Conservation (phyloP, 2,888 invertebrate genomes). For the Dione vanillae region DNA sequence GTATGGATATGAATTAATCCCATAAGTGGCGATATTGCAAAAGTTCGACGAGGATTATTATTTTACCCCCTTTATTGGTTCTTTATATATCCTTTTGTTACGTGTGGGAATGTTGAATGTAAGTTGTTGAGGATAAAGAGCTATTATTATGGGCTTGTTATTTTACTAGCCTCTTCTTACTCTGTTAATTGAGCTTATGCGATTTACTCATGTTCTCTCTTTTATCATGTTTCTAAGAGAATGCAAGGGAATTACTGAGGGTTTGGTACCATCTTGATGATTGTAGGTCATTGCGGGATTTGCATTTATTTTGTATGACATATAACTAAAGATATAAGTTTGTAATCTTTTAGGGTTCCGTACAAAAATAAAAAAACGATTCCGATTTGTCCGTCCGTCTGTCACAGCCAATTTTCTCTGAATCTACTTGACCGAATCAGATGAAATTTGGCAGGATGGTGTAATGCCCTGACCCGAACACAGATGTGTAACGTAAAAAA, state of each 20-base stretch:
- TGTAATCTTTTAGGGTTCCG: too few relatives aligned
- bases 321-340: too few relatives aligned
- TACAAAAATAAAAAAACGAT: too few relatives aligned
- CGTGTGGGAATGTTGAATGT: slow-evolving; percentile 45
- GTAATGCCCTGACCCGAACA: too few relatives aligned
- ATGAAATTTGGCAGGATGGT: too few relatives aligned
- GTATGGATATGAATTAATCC: slow-evolving; percentile 65
- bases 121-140: slow-evolving; percentile 47
- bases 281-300: too few relatives aligned
- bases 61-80: slow-evolving; percentile 58
- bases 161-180: slow-evolving; percentile 33
- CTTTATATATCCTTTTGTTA: slow-evolving; percentile 50
- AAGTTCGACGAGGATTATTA: slow-evolving; percentile 58
- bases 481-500: too few relatives aligned
- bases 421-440: too few relatives aligned
- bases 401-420: too few relatives aligned
- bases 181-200: not conserved
- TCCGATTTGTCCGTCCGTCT: too few relatives aligned
- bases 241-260: too few relatives aligned
- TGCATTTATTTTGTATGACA: too few relatives aligned
- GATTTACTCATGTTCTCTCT: not conserved
- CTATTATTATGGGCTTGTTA: slow-evolving; percentile 41
- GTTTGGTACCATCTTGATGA: not conserved
- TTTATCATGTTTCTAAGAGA: not conserved
- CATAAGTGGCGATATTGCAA: slow-evolving; percentile 65